Evolutionary conservation across 2,888 invertebrate genomes (phyloP).

Genomic region (Aelia acuminata): DNA sequence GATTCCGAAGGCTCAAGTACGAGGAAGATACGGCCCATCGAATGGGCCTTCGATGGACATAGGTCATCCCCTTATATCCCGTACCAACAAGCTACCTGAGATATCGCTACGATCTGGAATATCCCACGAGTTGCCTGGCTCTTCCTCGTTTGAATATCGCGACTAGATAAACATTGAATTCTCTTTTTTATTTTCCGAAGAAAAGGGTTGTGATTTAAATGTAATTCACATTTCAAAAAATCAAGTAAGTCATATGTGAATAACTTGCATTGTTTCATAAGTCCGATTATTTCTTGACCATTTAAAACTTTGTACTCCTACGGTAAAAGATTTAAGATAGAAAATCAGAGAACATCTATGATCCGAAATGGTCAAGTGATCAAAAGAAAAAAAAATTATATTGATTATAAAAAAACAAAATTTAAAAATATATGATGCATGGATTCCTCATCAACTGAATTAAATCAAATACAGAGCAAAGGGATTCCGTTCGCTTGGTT

Average conservation of each 20-base stretch:
- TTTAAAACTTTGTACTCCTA: not conserved
- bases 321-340: not conserved
- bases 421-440: too few species aligned
- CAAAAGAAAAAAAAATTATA: too few species aligned
- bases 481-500: too few species aligned
- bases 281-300: too few species aligned
- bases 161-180: not conserved
- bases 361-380: too few species aligned
- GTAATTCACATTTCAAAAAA: too few species aligned
- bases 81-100: slow-evolving; percentile 4
- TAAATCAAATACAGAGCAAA: too few species aligned
- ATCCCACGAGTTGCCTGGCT: not conserved
- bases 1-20: slow-evolving; percentile 41
- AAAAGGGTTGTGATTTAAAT: too few species aligned
- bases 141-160: not conserved
- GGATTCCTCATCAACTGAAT: too few species aligned
- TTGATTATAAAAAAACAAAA: too few species aligned
- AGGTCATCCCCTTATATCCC: slow-evolving; percentile 34
- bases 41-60: slow-evolving; percentile 1
- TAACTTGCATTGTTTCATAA: too few species aligned
- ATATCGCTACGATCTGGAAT: not conserved
- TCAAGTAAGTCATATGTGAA: too few species aligned
- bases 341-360: not conserved
- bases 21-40: slow-evolving; percentile 45
- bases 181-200: not conserved